These are phyloP conservation scores for Notechis scutatus DNA, from an alignment of 2,113 vertebrate species.

Conservation along the genomic window DNA sequence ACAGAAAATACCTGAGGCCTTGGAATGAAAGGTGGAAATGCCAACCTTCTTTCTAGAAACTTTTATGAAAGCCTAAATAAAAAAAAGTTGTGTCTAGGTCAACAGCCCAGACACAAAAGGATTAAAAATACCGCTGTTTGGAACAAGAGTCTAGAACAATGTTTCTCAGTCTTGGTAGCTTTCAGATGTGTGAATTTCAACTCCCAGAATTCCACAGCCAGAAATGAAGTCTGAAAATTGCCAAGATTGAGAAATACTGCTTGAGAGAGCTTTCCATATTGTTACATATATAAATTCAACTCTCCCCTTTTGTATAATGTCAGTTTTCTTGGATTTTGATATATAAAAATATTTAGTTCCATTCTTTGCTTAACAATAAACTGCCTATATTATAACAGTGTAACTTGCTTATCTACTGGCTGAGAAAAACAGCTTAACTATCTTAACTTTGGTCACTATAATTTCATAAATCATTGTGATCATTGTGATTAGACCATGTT, in stretches of 20 bases:
- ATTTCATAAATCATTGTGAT: not conserved
- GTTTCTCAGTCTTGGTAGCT: not conserved
- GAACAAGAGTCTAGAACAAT: not conserved
- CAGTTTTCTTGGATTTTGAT: not conserved
- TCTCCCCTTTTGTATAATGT: not conserved
- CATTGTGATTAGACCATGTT: not conserved
- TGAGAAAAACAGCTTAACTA: not conserved
- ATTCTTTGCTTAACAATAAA: not conserved
- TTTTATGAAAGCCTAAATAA: not conserved
- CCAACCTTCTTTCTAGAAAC: not conserved
- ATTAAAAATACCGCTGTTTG: not conserved
- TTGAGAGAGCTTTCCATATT: not conserved
- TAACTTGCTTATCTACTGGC: not conserved
- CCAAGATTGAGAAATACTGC: not conserved
- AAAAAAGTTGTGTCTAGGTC: not conserved
- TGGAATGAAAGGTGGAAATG: not conserved
- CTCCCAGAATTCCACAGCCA: not conserved
- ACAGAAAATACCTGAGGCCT: not conserved
- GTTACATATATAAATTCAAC: not conserved
- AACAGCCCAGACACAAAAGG: not conserved
- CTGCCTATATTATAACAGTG: not conserved
- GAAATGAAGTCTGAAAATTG: not conserved
- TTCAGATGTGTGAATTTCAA: not conserved
- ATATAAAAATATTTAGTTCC: not conserved
- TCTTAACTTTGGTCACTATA: not conserved